phyloP scores from a whole-genome alignment of 2,113 vertebrate species.

The Xyliphius kryptos region DNA sequence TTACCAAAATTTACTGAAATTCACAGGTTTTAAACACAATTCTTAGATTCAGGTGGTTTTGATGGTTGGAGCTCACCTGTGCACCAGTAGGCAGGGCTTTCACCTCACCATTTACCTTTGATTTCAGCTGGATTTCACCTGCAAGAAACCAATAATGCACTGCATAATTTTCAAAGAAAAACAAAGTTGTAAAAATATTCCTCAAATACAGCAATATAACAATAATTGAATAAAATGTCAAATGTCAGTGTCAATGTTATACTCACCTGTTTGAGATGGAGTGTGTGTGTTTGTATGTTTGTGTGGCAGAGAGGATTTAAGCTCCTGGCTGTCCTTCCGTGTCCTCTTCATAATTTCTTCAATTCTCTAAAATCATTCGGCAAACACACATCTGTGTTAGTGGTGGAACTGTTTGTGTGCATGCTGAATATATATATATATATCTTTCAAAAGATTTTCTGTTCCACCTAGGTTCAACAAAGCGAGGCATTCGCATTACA shows the following conservation, averaged over 20 bases:
- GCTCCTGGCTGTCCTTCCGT: slow-evolving; percentile 65
- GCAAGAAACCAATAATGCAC: slow-evolving; percentile 41
- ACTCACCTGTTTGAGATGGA: slow-evolving; percentile 54
- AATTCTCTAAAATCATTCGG: too few relatives aligned
- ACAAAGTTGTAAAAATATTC: too few relatives aligned
- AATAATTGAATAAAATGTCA: too few relatives aligned
- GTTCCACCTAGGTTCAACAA: too few relatives aligned
- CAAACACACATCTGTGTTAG: too few relatives aligned
- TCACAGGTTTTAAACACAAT: slow-evolving; percentile 7
- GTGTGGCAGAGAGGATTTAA: slow-evolving; percentile 8
- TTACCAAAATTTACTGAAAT: too few relatives aligned
- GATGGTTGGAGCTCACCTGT: slow-evolving; percentile 1
- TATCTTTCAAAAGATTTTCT: too few relatives aligned
- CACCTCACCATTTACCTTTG: slow-evolving; percentile 26
- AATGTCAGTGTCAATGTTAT: slow-evolving; percentile 12
- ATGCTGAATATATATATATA: neutral
- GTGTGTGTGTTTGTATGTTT: too few relatives aligned
- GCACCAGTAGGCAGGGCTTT: slow-evolving; percentile 3
- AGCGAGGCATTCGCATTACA: too few relatives aligned
- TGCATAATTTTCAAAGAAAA: too few relatives aligned
- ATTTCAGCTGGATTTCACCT: slow-evolving; percentile 44
- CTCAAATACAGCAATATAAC: too few relatives aligned
- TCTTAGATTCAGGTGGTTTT: neutral
- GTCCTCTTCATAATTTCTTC: slow-evolving; percentile 99
- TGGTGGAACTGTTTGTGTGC: too few relatives aligned